Evolutionary conservation across 2,888 invertebrate genomes (phyloP), one percentile per base, ranked within the genome.

Genomic region (Athalia rosae): DNA sequence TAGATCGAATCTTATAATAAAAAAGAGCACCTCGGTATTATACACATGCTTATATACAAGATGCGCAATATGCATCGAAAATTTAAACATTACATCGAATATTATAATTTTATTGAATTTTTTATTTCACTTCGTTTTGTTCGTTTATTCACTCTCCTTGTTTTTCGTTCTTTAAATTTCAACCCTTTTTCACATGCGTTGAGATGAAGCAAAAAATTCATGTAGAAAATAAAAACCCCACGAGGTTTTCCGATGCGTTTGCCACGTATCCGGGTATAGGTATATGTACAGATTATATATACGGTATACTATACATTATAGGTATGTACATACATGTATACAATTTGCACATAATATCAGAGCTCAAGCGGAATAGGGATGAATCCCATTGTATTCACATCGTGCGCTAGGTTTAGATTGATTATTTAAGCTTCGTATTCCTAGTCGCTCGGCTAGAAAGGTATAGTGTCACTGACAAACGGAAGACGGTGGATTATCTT

Each of bases 1-100:
- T 84, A 84, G 81, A 85, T 83, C 79, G 81, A 82, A 82, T 82
- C 83, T 83, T 82, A 82, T 83, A 84, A 74, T 15, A 67, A 61
- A 74, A 61, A 48, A 47, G 48, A 74, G 28, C 7, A n/a, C n/a
- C 4, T n/a, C 8, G 50, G n/a, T 28, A 0, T 43, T 5, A 4
- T 50, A 67, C 28, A 28, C 28, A 50, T 53, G 67, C 50, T 9
- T 28, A 28, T 28, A 28, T 53, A 67, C 28, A 41, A 41, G 28
- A 50, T 67, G 53, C 41, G 28, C 53, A n/a, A 28, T 28, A 28
- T 28, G 28, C 2, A 28, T 28, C 28, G 28, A 28, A 28, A 28
- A 28, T 28, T 0, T 2, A 28, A 28, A 28, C 28, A 28, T 28
- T 28, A 28, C 28, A 28, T 28, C 2, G 28, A 28, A 28, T 28